Evolutionary conservation across 2,888 invertebrate genomes (phyloP).

Genomic region (Archips xylosteana): DNA sequence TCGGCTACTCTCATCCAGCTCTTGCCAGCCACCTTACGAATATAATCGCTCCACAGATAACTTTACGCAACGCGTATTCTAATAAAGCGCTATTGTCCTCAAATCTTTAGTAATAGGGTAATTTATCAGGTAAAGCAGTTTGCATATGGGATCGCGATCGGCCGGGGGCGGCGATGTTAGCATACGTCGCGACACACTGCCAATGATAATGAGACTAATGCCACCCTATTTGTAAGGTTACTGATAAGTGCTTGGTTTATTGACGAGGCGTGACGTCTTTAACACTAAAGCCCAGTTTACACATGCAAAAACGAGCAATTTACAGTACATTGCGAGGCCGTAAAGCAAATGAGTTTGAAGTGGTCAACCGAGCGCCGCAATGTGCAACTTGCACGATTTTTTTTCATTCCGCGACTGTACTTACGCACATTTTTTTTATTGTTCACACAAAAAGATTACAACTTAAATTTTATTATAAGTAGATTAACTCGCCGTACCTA

Average conservation of each 20-base stretch:
- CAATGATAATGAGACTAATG: slow-evolving; percentile 39
- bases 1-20: no score
- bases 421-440: no score
- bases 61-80: slow-evolving; percentile 1
- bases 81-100: slow-evolving; percentile 71
- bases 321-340: no score
- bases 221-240: slow-evolving; percentile 42
- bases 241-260: slow-evolving; percentile 42
- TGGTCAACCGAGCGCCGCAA: no score
- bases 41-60: not conserved
- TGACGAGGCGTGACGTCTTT: slow-evolving; percentile 30
- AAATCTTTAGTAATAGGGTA: slow-evolving; percentile 78
- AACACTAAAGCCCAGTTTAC: not conserved
- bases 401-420: no score
- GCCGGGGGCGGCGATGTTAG: slow-evolving; percentile 65
- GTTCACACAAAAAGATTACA: no score
- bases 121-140: slow-evolving; percentile 76
- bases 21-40: no score
- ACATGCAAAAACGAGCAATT: no score
- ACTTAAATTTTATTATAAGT: no score
- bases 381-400: no score
- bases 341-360: no score
- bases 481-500: no score
- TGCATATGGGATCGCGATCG: slow-evolving; percentile 76
- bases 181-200: slow-evolving; percentile 46